Conservation (phyloP, 2,888 invertebrate species). For the Tipula vernalis region DNA sequence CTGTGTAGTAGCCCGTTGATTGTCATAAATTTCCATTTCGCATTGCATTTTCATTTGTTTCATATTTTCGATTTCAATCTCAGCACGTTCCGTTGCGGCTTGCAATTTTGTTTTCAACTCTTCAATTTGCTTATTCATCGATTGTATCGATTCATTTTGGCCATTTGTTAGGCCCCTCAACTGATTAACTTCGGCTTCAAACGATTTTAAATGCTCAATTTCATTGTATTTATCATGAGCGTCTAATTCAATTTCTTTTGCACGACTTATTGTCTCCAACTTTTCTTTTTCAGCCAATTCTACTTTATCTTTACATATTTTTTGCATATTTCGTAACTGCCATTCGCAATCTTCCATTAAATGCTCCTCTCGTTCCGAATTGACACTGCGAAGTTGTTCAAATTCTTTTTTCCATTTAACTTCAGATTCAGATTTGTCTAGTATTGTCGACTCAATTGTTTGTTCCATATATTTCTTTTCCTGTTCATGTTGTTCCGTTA, state of each 20-base stretch:
- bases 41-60: constrained; percentile 33
- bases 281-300: constrained; percentile 48
- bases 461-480: constrained; percentile 42
- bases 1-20: constrained; percentile 36
- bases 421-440: constrained; percentile 44
- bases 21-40: constrained; percentile 36
- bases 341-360: constrained; percentile 72
- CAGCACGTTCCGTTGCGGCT: constrained; percentile 39
- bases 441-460: constrained; percentile 43
- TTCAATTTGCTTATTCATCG: constrained; percentile 42
- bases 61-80: constrained; percentile 38
- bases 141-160: constrained; percentile 40
- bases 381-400: constrained; percentile 47
- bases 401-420: constrained; percentile 49
- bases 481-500: constrained; percentile 38
- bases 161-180: constrained; percentile 43
- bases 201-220: constrained; percentile 40
- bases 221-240: constrained; percentile 27
- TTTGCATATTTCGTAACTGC: constrained; percentile 67
- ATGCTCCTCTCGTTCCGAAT: constrained; percentile 55
- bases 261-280: constrained; percentile 39
- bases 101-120: constrained; percentile 40
- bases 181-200: constrained; percentile 43
- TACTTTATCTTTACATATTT: constrained; percentile 47
- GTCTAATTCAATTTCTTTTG: constrained; percentile 24